Evolutionary conservation across 2,888 invertebrate species (phyloP), one percentile per base, ranked within the genome.

Genomic region (Cephonodes hylas): DNA sequence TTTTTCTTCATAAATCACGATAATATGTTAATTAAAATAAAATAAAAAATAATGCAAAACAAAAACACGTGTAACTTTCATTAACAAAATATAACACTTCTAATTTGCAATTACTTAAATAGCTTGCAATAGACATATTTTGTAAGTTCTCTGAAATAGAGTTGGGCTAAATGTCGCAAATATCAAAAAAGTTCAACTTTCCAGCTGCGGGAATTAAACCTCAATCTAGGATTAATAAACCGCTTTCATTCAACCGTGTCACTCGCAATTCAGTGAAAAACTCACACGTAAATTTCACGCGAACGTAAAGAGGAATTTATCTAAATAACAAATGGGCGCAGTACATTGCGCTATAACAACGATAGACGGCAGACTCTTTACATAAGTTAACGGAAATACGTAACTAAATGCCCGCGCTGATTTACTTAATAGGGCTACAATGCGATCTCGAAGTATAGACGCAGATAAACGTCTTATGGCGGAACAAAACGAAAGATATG

Each of bases 251-350:
- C n/a, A n/a, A n/a, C n/a, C n/a, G n/a, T 38, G 7, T 7, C 44
- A 44, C 18, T 23, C 13, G 20, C n/a, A n/a, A 46, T 25, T 25
- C 46, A 46, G 23, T 46, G 23, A 46, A 22, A n/a, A 45, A 20
- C 20, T 45, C 13, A 10, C 10, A 6, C 23, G n/a, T n/a, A 38
- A n/a, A n/a, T n/a, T n/a, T n/a, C 38, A 38, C 38, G 38, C 23
- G 46, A n/a, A 23, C 25, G 18, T n/a, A 31, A 53, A 53, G 53
- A 10, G 31, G 31, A 18, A 31, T 31, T 27, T 53, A 53, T 31
- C 53, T 53, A 18, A 53, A 53, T 31, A 18, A 27, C 27, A 65
- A 64, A 53, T 68, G 68, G 66, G 66, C 66, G 44, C 66, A 68
- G 34, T 58, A 48, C 57, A 38, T 63, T 63, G 38, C 38, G n/a